phyloP scores from a whole-genome alignment of 2,113 vertebrate species.

The Scomber colias region DNA sequence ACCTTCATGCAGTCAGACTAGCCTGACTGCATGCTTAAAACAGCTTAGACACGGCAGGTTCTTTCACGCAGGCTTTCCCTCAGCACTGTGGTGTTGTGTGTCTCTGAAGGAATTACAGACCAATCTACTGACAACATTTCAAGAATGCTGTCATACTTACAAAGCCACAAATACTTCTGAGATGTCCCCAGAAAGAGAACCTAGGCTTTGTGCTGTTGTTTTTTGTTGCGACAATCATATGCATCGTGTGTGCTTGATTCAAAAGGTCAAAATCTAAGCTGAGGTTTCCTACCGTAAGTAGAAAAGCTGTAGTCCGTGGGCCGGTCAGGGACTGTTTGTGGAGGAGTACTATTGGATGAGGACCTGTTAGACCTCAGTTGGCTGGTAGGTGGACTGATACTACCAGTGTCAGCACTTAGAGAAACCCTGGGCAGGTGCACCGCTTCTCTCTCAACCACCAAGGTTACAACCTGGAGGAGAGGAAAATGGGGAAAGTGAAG shows the following conservation, averaged over 20 bases:
- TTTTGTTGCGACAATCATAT: background rate
- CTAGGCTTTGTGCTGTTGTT: background rate
- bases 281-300: conserved; percentile 84
- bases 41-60: conserved; percentile 22
- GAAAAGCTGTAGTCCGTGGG: conserved; percentile 83
- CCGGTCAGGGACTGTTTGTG: conserved; percentile 66
- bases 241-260: background rate
- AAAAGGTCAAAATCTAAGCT: background rate
- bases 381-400: conserved; percentile 29
- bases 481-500: background rate
- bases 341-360: conserved; percentile 77
- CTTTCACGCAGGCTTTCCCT: background rate
- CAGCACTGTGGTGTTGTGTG: background rate
- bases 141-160: background rate
- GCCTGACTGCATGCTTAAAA: background rate
- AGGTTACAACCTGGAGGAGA: conserved; percentile 81
- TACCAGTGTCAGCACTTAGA: conserved; percentile 50
- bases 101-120: background rate
- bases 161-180: background rate
- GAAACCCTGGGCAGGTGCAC: conserved; percentile 52
- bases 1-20: conserved; percentile 27
- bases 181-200: conserved; percentile 5
- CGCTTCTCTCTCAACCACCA: conserved; percentile 86
- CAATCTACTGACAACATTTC: background rate
- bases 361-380: conserved; percentile 67